phyloP scores from a whole-genome alignment of 2,113 vertebrate species.

The Casuarius casuarius region DNA sequence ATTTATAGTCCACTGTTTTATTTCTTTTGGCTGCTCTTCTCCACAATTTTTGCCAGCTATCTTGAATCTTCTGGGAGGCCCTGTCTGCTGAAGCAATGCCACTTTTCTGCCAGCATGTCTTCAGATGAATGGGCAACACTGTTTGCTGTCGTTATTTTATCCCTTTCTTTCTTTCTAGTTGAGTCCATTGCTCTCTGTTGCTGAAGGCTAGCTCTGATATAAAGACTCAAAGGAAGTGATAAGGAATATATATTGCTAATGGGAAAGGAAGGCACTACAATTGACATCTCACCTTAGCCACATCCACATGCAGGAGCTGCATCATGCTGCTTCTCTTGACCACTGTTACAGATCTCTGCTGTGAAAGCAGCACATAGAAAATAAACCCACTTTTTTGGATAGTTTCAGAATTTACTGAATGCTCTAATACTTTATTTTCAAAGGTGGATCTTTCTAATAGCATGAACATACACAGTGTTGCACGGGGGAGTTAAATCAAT shows the following conservation, averaged over 20 bases:
- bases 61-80: not conserved
- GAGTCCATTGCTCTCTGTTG: not conserved
- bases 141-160: not conserved
- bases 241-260: not conserved
- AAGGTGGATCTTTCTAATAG: not conserved
- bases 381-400: not conserved
- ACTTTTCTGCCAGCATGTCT: not conserved
- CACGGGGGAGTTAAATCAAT: not conserved
- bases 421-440: not conserved
- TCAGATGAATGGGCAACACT: not conserved
- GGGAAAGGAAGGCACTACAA: not conserved
- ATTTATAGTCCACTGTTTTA: not conserved
- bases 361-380: not conserved
- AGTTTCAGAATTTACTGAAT: not conserved
- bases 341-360: not conserved
- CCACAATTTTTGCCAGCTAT: not conserved
- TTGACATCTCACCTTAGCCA: not conserved
- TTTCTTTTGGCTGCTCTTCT: slow-evolving; percentile 8
- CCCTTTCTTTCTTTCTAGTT: slow-evolving; percentile 19
- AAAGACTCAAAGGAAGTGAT: not conserved
- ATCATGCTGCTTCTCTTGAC: not conserved
- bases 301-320: not conserved
- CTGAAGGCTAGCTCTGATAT: slow-evolving; percentile 4
- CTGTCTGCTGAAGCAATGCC: not conserved
- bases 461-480: not conserved